Evolutionary conservation across 1,140 invertebrate species (phyloP).

Genomic region (Drosophila setifemur): DNA sequence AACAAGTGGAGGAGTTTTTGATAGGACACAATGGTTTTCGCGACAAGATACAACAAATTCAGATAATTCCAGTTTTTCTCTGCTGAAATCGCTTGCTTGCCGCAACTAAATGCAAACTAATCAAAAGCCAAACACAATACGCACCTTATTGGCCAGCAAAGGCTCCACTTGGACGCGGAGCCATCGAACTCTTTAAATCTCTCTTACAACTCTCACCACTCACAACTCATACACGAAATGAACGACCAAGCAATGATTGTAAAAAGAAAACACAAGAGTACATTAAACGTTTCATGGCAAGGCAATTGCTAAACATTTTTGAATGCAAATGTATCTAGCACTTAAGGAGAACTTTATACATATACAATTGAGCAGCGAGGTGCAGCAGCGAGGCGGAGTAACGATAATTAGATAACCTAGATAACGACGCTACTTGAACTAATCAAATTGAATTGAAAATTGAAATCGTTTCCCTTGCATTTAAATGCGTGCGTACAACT

Average conservation of each 20-base stretch:
- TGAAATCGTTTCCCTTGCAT: constrained; percentile 67
- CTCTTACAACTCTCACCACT: no score
- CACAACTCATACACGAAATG: no score
- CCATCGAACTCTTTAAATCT: constrained; percentile 10
- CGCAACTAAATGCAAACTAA: constrained; percentile 60
- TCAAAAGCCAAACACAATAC: constrained; percentile 45
- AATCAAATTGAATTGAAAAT: constrained; percentile 65
- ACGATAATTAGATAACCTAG: constrained; percentile 42
- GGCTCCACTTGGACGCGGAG: not conserved
- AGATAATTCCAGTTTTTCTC: constrained; percentile 29
- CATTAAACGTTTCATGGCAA: constrained; percentile 73
- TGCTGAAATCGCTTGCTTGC: constrained; percentile 71
- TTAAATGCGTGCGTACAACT: constrained; percentile 65
- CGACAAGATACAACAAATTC: not conserved
- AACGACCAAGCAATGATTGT: constrained; percentile 73
- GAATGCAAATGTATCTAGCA: constrained; percentile 70
- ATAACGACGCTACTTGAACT: constrained; percentile 63
- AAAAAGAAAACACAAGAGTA: constrained; percentile 46
- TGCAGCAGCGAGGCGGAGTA: constrained; percentile 18
- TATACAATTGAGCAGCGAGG: constrained; percentile 54
- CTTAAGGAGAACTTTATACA: constrained; percentile 70
- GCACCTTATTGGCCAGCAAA: constrained; percentile 50
- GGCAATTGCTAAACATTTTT: constrained; percentile 68
- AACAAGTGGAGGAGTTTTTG: constrained; percentile 23
- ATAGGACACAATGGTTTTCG: constrained; percentile 21